Evolutionary conservation across 2,113 vertebrate species (phyloP).

Genomic region (Macaca nemestrina): DNA sequence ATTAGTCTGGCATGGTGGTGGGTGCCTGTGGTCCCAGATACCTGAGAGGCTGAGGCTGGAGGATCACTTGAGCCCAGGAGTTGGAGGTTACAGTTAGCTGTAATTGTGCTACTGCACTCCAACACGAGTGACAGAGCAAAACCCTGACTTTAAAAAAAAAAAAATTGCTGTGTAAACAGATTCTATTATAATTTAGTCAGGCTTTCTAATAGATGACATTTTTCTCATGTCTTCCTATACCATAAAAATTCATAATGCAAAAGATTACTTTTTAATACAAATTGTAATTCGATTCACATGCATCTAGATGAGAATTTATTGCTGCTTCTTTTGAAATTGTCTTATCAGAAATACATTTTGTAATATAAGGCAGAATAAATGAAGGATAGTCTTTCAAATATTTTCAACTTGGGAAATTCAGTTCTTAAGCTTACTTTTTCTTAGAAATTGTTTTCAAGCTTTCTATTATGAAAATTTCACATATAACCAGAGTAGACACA

Average conservation of each 20-base stretch:
- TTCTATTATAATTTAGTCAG: background rate
- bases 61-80: no score
- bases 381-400: background rate
- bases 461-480: background rate
- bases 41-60: no score
- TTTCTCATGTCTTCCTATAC: background rate
- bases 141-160: background rate
- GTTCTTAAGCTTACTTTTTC: background rate
- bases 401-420: conserved; percentile 16
- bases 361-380: background rate
- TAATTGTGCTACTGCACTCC: no score
- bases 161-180: conserved; percentile 12
- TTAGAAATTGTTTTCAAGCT: background rate
- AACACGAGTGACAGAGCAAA: no score
- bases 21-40: no score
- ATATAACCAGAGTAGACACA: background rate
- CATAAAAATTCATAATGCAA: conserved; percentile 2
- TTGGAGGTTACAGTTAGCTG: no score
- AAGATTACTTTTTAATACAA: background rate
- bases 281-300: conserved; percentile 1
- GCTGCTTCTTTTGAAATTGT: background rate
- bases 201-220: background rate
- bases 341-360: conserved; percentile 1
- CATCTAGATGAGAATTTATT: conserved; percentile 18
- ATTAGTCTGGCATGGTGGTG: no score